A percentile compares a stretch with the other conserved stretches of the same genome.
Conservation (phyloP, 1,140 invertebrate species). For the Habropoda laboriosa region DNA sequence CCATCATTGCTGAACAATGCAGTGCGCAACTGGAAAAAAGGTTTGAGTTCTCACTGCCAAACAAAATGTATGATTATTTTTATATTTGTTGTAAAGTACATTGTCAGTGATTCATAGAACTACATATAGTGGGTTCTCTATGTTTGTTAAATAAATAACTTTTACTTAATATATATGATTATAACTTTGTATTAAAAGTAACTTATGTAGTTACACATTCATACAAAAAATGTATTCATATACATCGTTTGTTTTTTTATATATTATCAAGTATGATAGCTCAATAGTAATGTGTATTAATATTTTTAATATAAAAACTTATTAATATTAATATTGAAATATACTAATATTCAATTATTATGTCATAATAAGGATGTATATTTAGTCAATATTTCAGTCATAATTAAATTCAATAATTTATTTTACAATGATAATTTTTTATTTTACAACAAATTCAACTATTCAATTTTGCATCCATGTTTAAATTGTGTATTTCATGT, state of each 20-base stretch:
- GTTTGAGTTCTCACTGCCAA: conserved; percentile 76
- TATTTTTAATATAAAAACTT: background rate
- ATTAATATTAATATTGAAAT: background rate
- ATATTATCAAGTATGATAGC: conserved; percentile 1
- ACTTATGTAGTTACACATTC: background rate
- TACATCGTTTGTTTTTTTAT: conserved; percentile 16
- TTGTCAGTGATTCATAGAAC: conserved; percentile 51
- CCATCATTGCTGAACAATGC: conserved; percentile 77
- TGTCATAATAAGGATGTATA: background rate
- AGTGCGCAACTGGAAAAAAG: conserved; percentile 80
- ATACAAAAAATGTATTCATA: background rate
- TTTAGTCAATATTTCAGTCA: background rate
- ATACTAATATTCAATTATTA: background rate
- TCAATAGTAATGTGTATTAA: background rate
- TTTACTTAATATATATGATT: background rate
- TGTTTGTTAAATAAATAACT: too few relatives aligned
- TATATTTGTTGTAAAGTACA: conserved; percentile 56
- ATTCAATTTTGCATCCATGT: conserved; percentile 39
- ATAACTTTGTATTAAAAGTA: background rate
- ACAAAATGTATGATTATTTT: conserved; percentile 50
- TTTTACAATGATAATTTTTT: conserved; percentile 23
- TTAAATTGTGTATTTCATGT: conserved; percentile 47
- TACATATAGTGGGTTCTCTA: too few relatives aligned
- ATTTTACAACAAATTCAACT: conserved; percentile 51
- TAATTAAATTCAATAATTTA: background rate